phyloP scores from a whole-genome alignment of 2,888 invertebrate genomes.

The Lottia scabra region DNA sequence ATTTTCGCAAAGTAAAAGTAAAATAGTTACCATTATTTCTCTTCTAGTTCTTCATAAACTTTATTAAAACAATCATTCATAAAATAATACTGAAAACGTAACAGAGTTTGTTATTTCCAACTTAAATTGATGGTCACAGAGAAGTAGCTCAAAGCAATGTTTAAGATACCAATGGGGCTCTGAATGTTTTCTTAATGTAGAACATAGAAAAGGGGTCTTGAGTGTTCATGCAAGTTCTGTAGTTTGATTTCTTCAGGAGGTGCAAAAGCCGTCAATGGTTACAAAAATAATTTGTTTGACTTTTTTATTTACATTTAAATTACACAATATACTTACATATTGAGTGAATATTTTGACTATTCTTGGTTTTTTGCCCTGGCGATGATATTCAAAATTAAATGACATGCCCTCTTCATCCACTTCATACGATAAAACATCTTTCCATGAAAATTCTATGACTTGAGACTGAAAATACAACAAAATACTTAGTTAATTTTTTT shows the following conservation, averaged over 20 bases:
- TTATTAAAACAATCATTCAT: slow-evolving; percentile 95
- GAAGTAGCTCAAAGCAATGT: no score
- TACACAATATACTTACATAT: slow-evolving; percentile 80
- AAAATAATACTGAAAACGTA: slow-evolving; percentile 82
- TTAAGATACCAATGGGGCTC: no score
- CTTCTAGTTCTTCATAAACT: slow-evolving; percentile 83
- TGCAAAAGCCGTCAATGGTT: no score
- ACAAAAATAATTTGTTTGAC: no score
- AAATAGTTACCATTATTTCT: slow-evolving; percentile 34
- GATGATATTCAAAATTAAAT: slow-evolving; percentile 87
- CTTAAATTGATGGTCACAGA: no score
- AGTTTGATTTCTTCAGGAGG: no score
- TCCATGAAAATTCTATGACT: slow-evolving; percentile 87
- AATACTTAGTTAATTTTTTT: no score
- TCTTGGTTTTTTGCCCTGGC: slow-evolving; percentile 83
- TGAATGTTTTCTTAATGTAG: no score
- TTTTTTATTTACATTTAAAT: no score
- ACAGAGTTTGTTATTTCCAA: not conserved
- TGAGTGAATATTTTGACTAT: slow-evolving; percentile 90
- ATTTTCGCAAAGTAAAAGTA: no score
- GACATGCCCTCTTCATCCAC: slow-evolving; percentile 93
- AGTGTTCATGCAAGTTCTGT: no score
- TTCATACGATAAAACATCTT: slow-evolving; percentile 85
- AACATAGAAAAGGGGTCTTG: no score
- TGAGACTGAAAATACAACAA: slow-evolving; percentile 73